Base-by-base conservation (phyloP, 1,140 invertebrate species). In the Anthonomus grandis region DNA sequence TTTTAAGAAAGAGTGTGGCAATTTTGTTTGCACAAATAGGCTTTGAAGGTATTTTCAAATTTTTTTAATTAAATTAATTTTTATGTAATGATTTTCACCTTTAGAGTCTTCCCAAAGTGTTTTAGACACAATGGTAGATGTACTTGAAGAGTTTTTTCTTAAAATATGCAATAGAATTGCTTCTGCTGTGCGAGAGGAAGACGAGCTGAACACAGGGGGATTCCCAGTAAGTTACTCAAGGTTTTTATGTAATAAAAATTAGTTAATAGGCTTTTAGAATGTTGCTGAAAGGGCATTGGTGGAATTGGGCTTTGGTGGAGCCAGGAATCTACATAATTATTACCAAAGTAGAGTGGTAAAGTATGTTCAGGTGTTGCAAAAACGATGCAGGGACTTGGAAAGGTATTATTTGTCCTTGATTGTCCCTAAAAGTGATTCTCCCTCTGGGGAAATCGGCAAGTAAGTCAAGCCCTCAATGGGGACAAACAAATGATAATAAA, bases 281-380 rank as follows among this genome's bases (percentile, higher is more conserved):
- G 53, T 52, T 21, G 51, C 64, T 42, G 70, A 72, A 55, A 60
- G 61, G 55, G 69, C 71, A 39, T 53, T 72, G 22, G 61, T 59
- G 15, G 69, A 72, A 59, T 57, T 64, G 15, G 70, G 65, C 22
- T 54, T 72, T 45, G 70, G 68, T 50, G 69, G 70, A 21, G 61
- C 64, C 15, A 58, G 57, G 59, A 68, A 69, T 31, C 52, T 72
- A 13, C 57, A 72, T 45, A 67, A 71, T 62, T 72, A 69, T 64
- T 72, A 71, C 41, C 69, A 70, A 49, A 57, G 59, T 19, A 52
- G 69, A 54, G 63, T 72, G 3, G 47, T 72, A 10, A 72, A 71
- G 38, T 72, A 72, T 49, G 57, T 68, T 8, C 58, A 34, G 48
- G 55, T 67, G 2, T 42, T 72, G 13, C 47, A 65, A 52, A 64